Conservation (phyloP, 2,888 invertebrate genomes). For the Pristionchus japonicus region DNA sequence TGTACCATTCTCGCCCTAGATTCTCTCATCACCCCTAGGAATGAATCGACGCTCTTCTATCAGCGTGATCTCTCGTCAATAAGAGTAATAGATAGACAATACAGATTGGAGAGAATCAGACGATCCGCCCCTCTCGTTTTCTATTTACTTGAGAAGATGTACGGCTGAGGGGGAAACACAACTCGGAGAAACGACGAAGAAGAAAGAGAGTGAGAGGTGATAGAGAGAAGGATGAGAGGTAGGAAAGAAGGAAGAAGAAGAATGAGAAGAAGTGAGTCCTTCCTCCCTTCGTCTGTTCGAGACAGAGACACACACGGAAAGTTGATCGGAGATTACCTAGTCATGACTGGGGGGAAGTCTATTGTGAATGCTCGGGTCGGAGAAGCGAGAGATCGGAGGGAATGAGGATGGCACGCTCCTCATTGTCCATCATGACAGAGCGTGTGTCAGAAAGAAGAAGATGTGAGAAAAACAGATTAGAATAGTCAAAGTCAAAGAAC, state of each 20-base stretch:
- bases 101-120: neutral
- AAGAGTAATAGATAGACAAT: neutral
- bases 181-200: neutral
- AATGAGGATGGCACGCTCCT: neutral
- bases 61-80: neutral
- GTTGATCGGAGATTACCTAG: neutral
- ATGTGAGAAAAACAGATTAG: neutral
- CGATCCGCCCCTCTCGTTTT: constrained; percentile 20
- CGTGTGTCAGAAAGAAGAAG: neutral
- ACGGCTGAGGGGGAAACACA: neutral
- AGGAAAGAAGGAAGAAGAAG: neutral
- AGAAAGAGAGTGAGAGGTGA: neutral
- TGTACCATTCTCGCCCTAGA: neutral
- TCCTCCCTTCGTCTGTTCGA: neutral
- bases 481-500: neutral
- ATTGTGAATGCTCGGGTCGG: neutral
- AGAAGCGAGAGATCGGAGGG: neutral
- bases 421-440: neutral
- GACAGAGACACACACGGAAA: neutral
- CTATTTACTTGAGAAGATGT: constrained; percentile 22
- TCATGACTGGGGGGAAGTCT: neutral
- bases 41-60: neutral
- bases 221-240: neutral
- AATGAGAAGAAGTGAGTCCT: neutral
- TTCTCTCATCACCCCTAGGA: neutral